Percentiles rank a stretch among this genome's conserved stretches.
These are phyloP conservation scores for Chelonus insularis DNA, from an alignment of 1,140 invertebrate genomes.

Conservation along the genomic window DNA sequence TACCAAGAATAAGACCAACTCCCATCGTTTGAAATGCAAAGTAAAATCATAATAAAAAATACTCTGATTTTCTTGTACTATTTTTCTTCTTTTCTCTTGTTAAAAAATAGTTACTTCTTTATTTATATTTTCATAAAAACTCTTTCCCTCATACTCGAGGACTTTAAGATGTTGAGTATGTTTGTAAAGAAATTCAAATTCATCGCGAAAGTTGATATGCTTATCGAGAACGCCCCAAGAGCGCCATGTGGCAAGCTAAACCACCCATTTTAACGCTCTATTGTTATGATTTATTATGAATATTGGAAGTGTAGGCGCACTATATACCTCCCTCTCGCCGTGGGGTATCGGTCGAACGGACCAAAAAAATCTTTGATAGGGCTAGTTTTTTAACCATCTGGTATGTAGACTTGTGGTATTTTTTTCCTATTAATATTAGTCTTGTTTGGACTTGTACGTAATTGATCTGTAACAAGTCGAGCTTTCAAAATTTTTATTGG, in stretches of 20 bases:
- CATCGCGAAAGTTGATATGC: slow-evolving; percentile 33
- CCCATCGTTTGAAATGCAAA: slow-evolving; percentile 38
- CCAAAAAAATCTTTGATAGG: too few species aligned
- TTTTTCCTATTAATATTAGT: too few species aligned
- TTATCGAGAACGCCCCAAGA: slow-evolving; percentile 31
- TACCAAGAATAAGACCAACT: slow-evolving; percentile 12
- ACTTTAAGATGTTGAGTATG: too few species aligned
- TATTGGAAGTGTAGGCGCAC: slow-evolving; percentile 37
- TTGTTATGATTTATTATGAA: slow-evolving; percentile 48
- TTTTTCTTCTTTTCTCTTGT: slow-evolving; percentile 14
- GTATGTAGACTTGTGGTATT: neutral
- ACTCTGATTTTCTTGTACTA: slow-evolving; percentile 2
- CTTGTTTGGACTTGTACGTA: too few species aligned
- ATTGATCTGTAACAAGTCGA: too few species aligned
- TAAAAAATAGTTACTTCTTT: too few species aligned
- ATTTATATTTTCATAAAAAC: too few species aligned
- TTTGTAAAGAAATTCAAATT: too few species aligned
- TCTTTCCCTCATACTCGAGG: too few species aligned
- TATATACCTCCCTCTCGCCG: slow-evolving; percentile 34
- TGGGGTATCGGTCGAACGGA: slow-evolving; percentile 25
- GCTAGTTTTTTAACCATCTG: slow-evolving; percentile 28
- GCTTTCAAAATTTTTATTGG: too few species aligned
- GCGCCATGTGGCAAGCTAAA: slow-evolving; percentile 46
- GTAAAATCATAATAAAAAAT: slow-evolving; percentile 32
- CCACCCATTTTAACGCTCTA: slow-evolving; percentile 47